Percentiles rank a stretch among this genome's conserved stretches.
These are phyloP conservation scores for Dipodomys ordii DNA, from an alignment of 2,113 vertebrate species.

Conservation along the genomic window DNA sequence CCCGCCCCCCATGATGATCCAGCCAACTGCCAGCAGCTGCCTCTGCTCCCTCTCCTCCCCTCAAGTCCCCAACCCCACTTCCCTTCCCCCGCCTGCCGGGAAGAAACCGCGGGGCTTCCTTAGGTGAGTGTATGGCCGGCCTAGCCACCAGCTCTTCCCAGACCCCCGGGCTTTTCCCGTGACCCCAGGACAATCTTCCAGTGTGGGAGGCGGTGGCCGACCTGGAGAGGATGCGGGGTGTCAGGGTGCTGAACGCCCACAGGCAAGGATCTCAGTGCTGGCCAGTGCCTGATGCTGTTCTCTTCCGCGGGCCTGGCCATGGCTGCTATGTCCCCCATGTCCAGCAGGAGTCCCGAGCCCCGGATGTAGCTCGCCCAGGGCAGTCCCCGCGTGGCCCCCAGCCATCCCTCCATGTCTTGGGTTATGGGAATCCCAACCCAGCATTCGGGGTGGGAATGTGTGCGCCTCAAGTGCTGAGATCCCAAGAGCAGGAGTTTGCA, in stretches of 20 bases:
- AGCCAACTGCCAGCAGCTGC: background rate
- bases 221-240: background rate
- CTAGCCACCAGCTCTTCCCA: background rate
- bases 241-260: background rate
- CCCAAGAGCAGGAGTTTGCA: background rate
- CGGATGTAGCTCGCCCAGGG: background rate
- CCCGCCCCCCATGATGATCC: rapidly evolving
- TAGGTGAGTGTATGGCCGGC: too few species aligned
- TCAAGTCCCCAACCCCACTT: rapidly evolving
- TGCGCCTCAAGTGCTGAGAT: too few species aligned
- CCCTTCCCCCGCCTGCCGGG: too few species aligned
- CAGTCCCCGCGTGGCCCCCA: rapidly evolving
- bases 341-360: background rate
- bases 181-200: rapidly evolving
- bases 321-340: background rate
- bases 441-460: rapidly evolving
- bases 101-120: background rate
- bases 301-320: rapidly evolving
- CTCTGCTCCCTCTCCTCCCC: rapidly evolving
- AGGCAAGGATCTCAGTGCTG: rapidly evolving
- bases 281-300: rapidly evolving
- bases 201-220: background rate
- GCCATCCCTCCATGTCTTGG: too few species aligned
- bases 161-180: rapidly evolving
- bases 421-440: background rate